Evolutionary conservation across 2,797 vertebrate species (phyloP).

Genomic region (Sebastes itinus): DNA sequence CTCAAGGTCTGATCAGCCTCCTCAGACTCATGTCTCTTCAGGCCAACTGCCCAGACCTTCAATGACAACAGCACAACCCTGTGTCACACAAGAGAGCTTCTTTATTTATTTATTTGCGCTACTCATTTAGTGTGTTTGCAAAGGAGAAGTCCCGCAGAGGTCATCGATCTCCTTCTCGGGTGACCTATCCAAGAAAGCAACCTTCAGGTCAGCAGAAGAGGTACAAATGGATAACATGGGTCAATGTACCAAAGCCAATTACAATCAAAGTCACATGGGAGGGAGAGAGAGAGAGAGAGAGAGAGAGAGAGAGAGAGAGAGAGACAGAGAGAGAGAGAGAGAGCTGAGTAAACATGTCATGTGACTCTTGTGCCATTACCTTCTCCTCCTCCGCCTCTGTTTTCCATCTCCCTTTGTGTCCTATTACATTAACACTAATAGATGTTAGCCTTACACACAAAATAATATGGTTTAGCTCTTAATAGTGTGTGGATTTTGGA

Average conservation of each 20-base stretch:
- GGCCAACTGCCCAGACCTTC: conserved; percentile 31
- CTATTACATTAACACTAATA: not conserved
- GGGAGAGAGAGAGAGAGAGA: not conserved
- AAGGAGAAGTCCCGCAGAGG: not conserved
- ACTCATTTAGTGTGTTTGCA: conserved; percentile 1
- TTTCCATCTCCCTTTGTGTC: not conserved
- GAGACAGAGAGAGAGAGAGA: not conserved
- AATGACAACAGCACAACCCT: conserved; percentile 8
- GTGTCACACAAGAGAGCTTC: not conserved
- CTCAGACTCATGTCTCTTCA: conserved; percentile 34
- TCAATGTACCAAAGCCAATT: not conserved
- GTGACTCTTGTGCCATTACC: not conserved
- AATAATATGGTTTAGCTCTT: not conserved
- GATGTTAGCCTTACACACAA: not conserved
- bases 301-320: not conserved
- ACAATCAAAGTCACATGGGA: conserved; percentile 13
- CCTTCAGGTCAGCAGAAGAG: not conserved
- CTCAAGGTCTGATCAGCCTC: conserved; percentile 54
- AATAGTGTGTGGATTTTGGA: not conserved
- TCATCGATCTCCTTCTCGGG: not conserved
- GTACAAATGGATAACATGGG: not conserved
- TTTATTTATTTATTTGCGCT: not conserved
- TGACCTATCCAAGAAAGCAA: not conserved
- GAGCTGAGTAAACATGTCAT: conserved; percentile 20
- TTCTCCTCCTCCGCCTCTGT: not conserved